These are phyloP conservation scores for Drosophila rhopaloa DNA, from an alignment of 1,140 invertebrate genomes.

Conservation along the genomic window DNA sequence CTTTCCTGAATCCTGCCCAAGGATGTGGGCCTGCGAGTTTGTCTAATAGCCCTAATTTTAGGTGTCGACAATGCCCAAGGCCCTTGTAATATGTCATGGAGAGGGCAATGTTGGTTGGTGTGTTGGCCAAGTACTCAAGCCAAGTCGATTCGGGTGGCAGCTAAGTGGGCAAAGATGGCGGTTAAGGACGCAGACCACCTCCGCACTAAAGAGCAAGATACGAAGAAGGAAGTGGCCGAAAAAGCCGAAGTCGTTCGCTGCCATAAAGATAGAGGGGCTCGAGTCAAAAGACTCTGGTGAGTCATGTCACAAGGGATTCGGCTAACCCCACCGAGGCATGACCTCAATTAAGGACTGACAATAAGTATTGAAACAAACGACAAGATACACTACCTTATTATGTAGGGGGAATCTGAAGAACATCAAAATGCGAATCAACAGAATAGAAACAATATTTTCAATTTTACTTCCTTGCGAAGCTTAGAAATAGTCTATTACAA, in stretches of 20 bases:
- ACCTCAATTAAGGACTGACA: slow-evolving; percentile 8
- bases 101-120: slow-evolving; percentile 11
- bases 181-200: not conserved
- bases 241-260: not conserved
- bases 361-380: slow-evolving; percentile 20
- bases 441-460: too few species aligned
- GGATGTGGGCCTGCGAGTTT: slow-evolving; percentile 28
- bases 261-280: not conserved
- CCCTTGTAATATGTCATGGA: slow-evolving; percentile 46
- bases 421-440: too few species aligned
- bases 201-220: slow-evolving; percentile 16
- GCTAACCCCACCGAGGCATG: slow-evolving; percentile 11
- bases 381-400: not conserved
- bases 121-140: slow-evolving; percentile 45
- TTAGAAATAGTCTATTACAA: too few species aligned
- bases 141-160: slow-evolving; percentile 25
- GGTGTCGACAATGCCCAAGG: slow-evolving; percentile 66
- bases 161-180: slow-evolving; percentile 12
- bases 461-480: too few species aligned
- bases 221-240: not conserved
- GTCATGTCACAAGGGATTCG: slow-evolving; percentile 1
- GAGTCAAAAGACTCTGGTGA: slow-evolving; percentile 1
- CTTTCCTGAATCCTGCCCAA: not conserved
- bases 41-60: slow-evolving; percentile 68
- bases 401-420: not conserved